Evolutionary conservation across 2,113 vertebrate genomes (phyloP).

Genomic region (Vireo altiloquus): DNA sequence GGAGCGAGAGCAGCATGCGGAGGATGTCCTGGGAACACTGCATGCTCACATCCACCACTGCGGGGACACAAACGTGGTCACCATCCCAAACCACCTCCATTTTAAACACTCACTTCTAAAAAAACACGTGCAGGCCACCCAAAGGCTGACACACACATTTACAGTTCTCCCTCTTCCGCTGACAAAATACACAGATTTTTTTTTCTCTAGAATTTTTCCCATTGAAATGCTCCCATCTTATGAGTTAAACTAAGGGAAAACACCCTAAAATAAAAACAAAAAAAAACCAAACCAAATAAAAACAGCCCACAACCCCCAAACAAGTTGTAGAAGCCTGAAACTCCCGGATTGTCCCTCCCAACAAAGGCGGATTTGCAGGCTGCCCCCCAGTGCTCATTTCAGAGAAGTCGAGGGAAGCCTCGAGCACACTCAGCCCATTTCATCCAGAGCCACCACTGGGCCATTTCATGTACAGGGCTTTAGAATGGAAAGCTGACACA

Average conservation of each 20-base stretch:
- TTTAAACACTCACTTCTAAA: neutral
- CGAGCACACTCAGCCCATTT: neutral
- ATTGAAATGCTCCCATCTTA: neutral
- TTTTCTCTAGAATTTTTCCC: neutral
- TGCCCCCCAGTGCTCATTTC: slow-evolving; percentile 39
- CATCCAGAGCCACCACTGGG: neutral
- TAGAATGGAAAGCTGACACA: neutral
- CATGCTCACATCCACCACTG: slow-evolving; percentile 89
- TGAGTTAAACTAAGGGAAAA: neutral
- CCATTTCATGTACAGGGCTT: neutral
- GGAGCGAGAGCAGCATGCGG: slow-evolving; percentile 92
- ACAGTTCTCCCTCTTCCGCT: neutral
- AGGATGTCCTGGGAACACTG: slow-evolving; percentile 98
- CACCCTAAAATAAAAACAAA: neutral
- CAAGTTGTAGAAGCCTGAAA: neutral
- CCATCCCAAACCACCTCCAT: neutral
- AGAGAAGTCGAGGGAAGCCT: neutral
- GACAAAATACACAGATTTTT: neutral
- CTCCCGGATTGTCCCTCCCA: neutral
- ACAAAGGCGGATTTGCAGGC: neutral
- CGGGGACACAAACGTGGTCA: neutral
- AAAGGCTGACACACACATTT: neutral
- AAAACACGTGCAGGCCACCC: neutral
- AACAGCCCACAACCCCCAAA: neutral
- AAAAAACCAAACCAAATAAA: neutral